Base-by-base conservation (phyloP, 2,888 invertebrate species). In the Acrobasis repandana region DNA sequence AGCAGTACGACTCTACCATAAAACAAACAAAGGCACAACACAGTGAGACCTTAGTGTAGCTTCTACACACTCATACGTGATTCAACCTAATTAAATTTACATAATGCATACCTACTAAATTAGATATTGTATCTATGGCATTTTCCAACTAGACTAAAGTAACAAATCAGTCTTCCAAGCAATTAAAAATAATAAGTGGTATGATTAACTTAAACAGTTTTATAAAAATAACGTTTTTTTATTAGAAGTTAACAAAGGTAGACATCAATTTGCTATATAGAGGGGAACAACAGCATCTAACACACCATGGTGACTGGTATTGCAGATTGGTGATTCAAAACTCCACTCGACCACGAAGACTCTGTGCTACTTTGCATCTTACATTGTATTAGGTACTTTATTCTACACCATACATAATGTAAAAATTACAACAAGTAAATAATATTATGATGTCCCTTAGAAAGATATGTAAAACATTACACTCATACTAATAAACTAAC, bases 111-210 rank as follows among this genome's bases (percentile, higher is more conserved):
- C 77, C 83, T 79, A 78, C 76, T 82, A 84, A 75, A 74, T 79
- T 83, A 77, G 75, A 77, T 77, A 82, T 79, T 74, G 83, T 86
- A 88, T 90, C 90, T 90, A 92, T 92, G 92, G 92, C 92, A 91
- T 91, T 90, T 84, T 88, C 87, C 86, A 91, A 92, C 90, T 92
- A 92, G 91, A 92, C 90, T 91, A 91, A 81, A 90, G 83, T 90
- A 92, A 91, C 89, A 88, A 90, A 92, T 93, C 93, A 93, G 93
- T 93, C 93, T 93, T 93, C 83, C 80, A 88, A 85, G 83, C 68
- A 85, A 88, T 85, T 88, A 90, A 78, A 86, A 89, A 86, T 83
- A 86, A 88, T 83, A 86, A 83, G 80, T 82, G 83, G 82, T 76
- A 76, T 76, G 74, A 74, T 79, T 82, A 84, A 82, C 84, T 83